Conservation (phyloP, 2,113 vertebrate genomes). For the Athene cunicularia region DNA sequence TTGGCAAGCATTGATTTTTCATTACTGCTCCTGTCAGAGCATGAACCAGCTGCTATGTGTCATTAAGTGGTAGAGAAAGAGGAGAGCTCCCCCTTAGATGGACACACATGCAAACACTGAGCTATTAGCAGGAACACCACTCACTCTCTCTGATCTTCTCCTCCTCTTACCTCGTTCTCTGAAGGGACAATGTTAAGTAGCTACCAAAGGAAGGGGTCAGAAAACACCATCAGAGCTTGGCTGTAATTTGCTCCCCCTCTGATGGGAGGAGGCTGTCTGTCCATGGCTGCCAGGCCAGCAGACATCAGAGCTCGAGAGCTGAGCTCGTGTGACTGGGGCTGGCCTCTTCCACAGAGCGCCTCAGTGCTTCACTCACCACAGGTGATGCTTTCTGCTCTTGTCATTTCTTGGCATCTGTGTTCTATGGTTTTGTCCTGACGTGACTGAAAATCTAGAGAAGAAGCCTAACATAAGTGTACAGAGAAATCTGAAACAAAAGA, state of each 20-base stretch:
- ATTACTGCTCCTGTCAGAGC: not conserved
- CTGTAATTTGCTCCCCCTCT: not conserved
- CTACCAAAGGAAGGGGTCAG: not conserved
- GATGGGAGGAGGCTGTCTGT: not conserved
- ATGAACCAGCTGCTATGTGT: not conserved
- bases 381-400: not conserved
- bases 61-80: not conserved
- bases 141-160: not conserved
- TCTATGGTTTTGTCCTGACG: not conserved
- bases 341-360: not conserved
- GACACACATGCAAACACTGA: not conserved
- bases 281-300: not conserved
- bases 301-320: not conserved
- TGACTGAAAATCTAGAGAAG: not conserved
- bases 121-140: not conserved
- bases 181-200: not conserved
- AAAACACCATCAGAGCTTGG: not conserved
- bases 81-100: not conserved
- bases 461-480: not conserved
- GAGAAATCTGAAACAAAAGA: not conserved
- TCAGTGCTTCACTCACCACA: not conserved
- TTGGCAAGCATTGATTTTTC: constrained; percentile 26
- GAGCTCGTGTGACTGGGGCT: not conserved
- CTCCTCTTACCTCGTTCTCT: not conserved
- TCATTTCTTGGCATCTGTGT: not conserved